Evolutionary conservation across 2,797 vertebrate species (phyloP), one percentile per base, ranked within the genome.

Genomic region (Pseudomugil tenellus): DNA sequence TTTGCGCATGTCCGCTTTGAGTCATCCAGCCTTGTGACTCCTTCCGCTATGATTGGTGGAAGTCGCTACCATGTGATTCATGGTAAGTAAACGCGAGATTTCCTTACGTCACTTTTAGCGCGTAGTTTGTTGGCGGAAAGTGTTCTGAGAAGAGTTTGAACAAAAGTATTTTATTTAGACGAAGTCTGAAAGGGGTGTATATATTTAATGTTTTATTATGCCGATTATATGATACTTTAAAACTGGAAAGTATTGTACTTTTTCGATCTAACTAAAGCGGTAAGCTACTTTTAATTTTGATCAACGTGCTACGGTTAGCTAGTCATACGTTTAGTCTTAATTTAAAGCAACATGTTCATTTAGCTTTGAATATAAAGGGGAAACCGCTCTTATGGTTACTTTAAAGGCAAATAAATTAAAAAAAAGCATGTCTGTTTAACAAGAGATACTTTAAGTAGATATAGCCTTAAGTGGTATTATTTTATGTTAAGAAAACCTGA

Each of bases 61-160:
- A 14, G 23, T 26, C 12, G 48, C 12, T 14, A 51, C 13, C 62
- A 58, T 79, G 83, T 43, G 79, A 77, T 23, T 52, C 68, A 3
- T 0, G 7, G 25, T 0, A 10, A 21, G 0, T 26, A 43, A 53
- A 39, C 87, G 87, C 87, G 90, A 86, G 69, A 84, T 9, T 55
- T 0, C 0, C 0, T 2, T 53, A 87, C 89, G 90, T 91, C 86
- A 92, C 35, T 90, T 92, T 93, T 64, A 87, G 92, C 92, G 93
- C 85, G 91, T 49, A 91, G 86, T 93, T 92, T 90, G 90, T 86
- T 83, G 76, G 89, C 85, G 81, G 89, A 88, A 80, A 85, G 84
- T 23, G 10, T 19, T 58, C 28, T 6, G 0, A 17, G 4, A 1
- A 52, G 58, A 64, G 43, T 54, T 37, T 26, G 3, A 57, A 51